phyloP scores from a whole-genome alignment of 2,888 invertebrate genomes.

The Mythimna pallens region DNA sequence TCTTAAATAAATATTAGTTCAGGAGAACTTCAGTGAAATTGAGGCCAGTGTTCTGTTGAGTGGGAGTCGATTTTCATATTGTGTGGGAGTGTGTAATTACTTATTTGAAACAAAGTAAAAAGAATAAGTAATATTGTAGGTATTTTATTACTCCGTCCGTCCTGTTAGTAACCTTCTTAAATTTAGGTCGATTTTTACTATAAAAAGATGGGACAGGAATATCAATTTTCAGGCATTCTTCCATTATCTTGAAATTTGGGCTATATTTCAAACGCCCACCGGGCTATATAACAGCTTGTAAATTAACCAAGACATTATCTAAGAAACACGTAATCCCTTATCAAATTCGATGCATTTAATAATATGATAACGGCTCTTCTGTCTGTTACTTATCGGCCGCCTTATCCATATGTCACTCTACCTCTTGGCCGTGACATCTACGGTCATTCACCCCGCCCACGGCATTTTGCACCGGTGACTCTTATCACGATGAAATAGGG shows the following conservation, averaged over 20 bases:
- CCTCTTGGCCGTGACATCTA: conserved; percentile 83
- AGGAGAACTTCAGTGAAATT: conserved; percentile 11
- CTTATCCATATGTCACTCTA: conserved; percentile 72
- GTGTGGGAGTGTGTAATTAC: conserved; percentile 5
- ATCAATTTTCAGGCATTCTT: conserved; percentile 1
- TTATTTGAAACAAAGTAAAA: not conserved
- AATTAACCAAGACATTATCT: not conserved
- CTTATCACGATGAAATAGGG: conserved; percentile 71
- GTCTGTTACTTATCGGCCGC: conserved; percentile 67
- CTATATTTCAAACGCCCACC: not conserved
- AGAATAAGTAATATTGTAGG: not conserved
- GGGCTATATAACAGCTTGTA: not conserved
- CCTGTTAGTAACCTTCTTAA: conserved; percentile 1
- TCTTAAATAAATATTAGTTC: conserved; percentile 31
- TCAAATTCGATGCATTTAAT: conserved; percentile 38
- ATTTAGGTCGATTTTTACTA: not conserved
- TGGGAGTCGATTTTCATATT: not conserved
- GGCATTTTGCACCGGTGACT: conserved; percentile 77
- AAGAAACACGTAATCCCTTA: conserved; percentile 21
- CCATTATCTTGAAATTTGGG: conserved; percentile 3
- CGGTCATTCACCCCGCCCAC: conserved; percentile 84
- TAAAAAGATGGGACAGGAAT: not conserved
- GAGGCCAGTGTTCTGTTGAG: not conserved
- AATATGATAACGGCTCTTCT: conserved; percentile 64
- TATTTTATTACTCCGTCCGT: not conserved